Conservation (phyloP, 2,113 vertebrate species). For the Cebus imitator region DNA sequence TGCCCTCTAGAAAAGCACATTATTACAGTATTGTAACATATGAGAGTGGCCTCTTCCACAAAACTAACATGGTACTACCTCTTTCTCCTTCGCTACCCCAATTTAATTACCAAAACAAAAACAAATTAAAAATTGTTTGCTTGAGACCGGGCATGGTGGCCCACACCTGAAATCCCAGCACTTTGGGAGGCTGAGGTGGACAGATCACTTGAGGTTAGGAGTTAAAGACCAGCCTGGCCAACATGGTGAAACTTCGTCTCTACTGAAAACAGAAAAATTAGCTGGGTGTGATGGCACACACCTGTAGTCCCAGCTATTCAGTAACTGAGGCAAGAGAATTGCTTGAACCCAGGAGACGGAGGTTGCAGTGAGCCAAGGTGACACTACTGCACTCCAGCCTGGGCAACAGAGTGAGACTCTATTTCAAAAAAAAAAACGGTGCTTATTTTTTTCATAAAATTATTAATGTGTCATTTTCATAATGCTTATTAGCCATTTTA, state of each 20-base stretch:
- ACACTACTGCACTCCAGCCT: not conserved
- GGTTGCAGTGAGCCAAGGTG: not conserved
- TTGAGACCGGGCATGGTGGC: rapidly evolving
- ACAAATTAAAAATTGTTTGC: not conserved
- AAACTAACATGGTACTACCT: not conserved
- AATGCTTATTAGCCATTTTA: not conserved
- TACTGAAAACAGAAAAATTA: not conserved
- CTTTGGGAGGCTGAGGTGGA: not conserved
- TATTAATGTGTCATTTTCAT: not conserved
- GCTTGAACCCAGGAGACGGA: not conserved
- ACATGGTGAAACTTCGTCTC: not conserved
- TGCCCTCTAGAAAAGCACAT: not conserved
- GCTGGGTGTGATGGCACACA: not conserved
- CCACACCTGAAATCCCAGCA: not conserved
- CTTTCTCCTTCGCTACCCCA: not conserved
- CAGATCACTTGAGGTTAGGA: not conserved
- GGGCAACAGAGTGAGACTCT: not conserved
- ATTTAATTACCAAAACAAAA: not conserved
- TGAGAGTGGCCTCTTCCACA: not conserved
- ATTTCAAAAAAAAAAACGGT: not conserved
- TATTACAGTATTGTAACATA: not conserved
- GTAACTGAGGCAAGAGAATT: not conserved
- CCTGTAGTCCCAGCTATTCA: not conserved
- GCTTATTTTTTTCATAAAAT: too few species aligned
- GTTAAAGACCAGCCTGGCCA: not conserved